Base-by-base conservation (phyloP, 2,113 vertebrate species). In the Mirza zaza region DNA sequence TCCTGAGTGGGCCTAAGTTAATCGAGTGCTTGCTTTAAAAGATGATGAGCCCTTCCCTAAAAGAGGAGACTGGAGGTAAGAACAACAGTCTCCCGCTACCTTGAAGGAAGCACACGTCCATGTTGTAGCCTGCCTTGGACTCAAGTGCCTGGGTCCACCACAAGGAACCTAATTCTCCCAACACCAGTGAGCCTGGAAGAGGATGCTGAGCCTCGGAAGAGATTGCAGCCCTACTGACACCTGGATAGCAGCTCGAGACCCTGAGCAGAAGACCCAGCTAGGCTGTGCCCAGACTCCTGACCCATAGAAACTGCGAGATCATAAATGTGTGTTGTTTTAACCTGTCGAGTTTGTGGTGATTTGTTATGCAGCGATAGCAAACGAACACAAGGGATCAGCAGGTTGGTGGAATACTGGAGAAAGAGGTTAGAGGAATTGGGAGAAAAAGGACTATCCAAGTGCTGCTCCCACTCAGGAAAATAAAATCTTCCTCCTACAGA, bases 51-150 rank as follows among this genome's bases (percentile, higher is more conserved):
- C 50, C 25, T 61, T 67, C 39, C 15, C 17, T 68, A 21, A 59
- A 57, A 84, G 42, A n/a, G 87, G 91, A 55, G 25, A 77, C 32
- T 25, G 2, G 13, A 92, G 75, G 10, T 32, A 81, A 27, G 36
- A 87, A 27, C 32, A 21, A n/a, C 20, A 73, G 4, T 94, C 2
- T 42, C 23, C 36, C 2, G 9, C 3, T 88, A 59, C 10, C 39
- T 90, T 91, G 61, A 93, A 57, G 42, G 89, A 96, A 83, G 20
- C 39, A 75, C 82, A 27, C 10, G 71, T 3, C 27, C 25, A 67
- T 25, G 3, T 25, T 70, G 11, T n/a, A 25, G 50, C 36, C n/a
- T n/a, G 34, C 14, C n/a, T 61, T 12, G 3, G 45, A 83, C 13
- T 9, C 27, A 65, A 65, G 3, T 1, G 23, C 14, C 12, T 87